phyloP scores from a whole-genome alignment of 2,888 invertebrate species.

The Sinelater perroti region DNA sequence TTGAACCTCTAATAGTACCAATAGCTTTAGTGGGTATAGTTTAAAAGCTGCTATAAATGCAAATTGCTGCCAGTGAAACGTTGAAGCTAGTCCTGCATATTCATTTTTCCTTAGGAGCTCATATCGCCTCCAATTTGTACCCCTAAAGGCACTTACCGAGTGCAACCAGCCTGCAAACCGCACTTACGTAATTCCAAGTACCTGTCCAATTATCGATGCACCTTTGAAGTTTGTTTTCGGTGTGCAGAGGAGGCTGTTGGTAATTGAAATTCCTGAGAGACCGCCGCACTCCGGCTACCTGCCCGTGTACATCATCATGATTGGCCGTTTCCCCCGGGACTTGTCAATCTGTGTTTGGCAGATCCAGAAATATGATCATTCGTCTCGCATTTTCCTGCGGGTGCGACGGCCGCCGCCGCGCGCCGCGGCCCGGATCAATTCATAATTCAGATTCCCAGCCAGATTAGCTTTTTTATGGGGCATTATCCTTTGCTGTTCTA shows the following conservation, averaged over 20 bases:
- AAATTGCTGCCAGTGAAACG: too few relatives aligned
- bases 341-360: slow-evolving; percentile 51
- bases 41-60: too few relatives aligned
- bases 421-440: slow-evolving; percentile 20
- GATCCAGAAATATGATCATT: slow-evolving; percentile 45
- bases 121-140: too few relatives aligned
- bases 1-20: too few relatives aligned
- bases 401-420: not conserved
- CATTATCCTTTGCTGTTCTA: slow-evolving; percentile 18
- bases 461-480: slow-evolving; percentile 26
- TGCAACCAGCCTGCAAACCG: too few relatives aligned
- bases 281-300: slow-evolving; percentile 22
- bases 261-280: slow-evolving; percentile 26
- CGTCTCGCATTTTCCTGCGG: slow-evolving; percentile 27
- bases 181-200: too few relatives aligned
- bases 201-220: slow-evolving; percentile 15
- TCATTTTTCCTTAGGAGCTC: too few relatives aligned
- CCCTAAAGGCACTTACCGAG: too few relatives aligned
- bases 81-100: too few relatives aligned
- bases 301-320: slow-evolving; percentile 49
- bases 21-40: too few relatives aligned
- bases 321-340: slow-evolving; percentile 47
- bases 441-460: slow-evolving; percentile 23
- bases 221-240: slow-evolving; percentile 8
- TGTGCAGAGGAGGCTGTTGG: slow-evolving; percentile 9